Conservation (phyloP, 2,888 invertebrate genomes). For the Microchrysa polita region DNA sequence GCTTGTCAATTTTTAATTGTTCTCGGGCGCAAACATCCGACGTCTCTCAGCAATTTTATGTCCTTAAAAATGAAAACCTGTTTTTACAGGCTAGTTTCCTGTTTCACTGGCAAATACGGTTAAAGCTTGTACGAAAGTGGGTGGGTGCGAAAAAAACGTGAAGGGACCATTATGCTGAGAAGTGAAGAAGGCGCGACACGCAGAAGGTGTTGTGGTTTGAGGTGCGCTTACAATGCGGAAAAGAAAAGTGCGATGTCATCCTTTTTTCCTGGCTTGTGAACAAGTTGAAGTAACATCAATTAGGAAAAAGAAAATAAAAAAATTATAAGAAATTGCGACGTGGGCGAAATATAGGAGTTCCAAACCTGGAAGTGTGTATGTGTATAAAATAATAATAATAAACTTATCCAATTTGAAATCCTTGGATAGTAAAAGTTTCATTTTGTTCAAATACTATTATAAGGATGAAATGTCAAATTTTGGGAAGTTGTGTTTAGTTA, state of each 20-base stretch:
- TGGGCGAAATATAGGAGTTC: too few species aligned
- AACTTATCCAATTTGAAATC: too few species aligned
- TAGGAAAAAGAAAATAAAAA: slow-evolving; percentile 25
- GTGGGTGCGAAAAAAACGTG: neutral
- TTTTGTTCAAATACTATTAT: too few species aligned
- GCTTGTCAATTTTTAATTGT: slow-evolving; percentile 51
- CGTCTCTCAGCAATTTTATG: slow-evolving; percentile 22
- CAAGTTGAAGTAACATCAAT: slow-evolving; percentile 16
- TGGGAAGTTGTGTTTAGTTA: too few species aligned
- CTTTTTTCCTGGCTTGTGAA: slow-evolving; percentile 1
- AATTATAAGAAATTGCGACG: too few species aligned
- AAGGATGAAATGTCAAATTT: too few species aligned
- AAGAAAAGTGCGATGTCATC: slow-evolving; percentile 29
- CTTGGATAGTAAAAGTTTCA: too few species aligned
- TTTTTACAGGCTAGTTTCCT: slow-evolving; percentile 40
- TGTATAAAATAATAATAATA: too few species aligned
- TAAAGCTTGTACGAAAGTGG: neutral
- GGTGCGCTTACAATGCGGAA: neutral
- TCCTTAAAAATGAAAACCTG: slow-evolving; percentile 37
- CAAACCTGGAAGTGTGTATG: too few species aligned
- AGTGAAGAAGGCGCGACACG: neutral
- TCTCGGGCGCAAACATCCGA: slow-evolving; percentile 27
- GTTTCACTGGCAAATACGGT: neutral
- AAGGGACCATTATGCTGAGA: neutral
- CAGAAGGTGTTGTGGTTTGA: neutral